These are phyloP conservation scores for Paralichthys olivaceus DNA, from an alignment of 2,113 vertebrate species.

Conservation along the genomic window DNA sequence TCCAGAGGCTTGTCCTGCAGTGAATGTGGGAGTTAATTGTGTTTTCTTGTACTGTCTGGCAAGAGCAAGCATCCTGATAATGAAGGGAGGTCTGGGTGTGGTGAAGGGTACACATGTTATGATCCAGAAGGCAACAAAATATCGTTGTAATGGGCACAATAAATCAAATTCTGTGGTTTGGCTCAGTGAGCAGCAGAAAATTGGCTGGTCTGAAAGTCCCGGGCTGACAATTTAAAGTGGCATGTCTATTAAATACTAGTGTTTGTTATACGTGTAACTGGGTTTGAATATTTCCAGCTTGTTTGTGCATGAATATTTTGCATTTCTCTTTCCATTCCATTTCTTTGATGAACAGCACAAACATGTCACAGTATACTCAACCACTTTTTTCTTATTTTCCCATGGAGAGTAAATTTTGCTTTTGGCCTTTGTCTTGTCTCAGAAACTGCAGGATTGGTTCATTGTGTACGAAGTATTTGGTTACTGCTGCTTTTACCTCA, in stretches of 20 bases:
- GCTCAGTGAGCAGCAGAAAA: constrained; percentile 24
- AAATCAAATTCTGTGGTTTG: constrained; percentile 43
- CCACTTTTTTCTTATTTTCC: neutral
- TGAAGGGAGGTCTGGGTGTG: constrained; percentile 35
- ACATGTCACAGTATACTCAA: neutral
- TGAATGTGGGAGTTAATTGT: constrained; percentile 28
- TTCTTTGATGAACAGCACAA: constrained; percentile 7
- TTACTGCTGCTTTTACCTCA: too few species aligned
- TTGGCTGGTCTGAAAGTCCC: constrained; percentile 8
- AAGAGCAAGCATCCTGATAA: neutral
- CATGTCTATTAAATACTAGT: constrained; percentile 23
- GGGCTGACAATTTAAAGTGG: neutral
- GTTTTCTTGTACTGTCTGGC: neutral
- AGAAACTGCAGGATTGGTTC: constrained; percentile 7
- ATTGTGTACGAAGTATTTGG: too few species aligned
- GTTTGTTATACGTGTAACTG: constrained; percentile 11
- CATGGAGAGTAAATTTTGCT: neutral
- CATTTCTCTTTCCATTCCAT: neutral
- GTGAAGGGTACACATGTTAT: constrained; percentile 39
- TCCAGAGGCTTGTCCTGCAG: constrained; percentile 17
- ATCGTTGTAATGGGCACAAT: constrained; percentile 33
- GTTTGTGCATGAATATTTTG: constrained; percentile 1
- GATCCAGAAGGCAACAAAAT: constrained; percentile 23
- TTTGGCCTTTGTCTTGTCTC: constrained; percentile 17
- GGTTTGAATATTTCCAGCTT: neutral